Evolutionary conservation across 1,140 invertebrate genomes (phyloP).

Genomic region (Listronotus oregonensis): DNA sequence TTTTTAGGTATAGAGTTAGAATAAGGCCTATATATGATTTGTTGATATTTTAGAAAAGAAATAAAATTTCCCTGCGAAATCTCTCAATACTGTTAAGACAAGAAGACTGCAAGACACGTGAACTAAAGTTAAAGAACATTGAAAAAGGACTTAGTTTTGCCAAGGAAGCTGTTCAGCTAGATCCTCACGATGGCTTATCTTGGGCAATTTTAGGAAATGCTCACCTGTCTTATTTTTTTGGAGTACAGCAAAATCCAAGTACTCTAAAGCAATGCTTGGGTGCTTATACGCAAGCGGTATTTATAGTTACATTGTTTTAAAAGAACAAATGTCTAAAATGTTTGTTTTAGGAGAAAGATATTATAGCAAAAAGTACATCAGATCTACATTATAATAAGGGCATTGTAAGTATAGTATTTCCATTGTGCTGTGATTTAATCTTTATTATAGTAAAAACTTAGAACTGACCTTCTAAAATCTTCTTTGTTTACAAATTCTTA

Average conservation of each 20-base stretch:
- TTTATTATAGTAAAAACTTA: too few species aligned
- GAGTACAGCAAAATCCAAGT: constrained; percentile 72
- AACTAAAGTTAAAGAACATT: constrained; percentile 69
- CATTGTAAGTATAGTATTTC: constrained; percentile 65
- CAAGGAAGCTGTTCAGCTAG: constrained; percentile 81
- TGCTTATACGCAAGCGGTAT: constrained; percentile 81
- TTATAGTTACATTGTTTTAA: constrained; percentile 30
- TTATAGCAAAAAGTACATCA: constrained; percentile 71
- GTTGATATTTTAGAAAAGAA: constrained; percentile 66
- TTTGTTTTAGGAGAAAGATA: constrained; percentile 72
- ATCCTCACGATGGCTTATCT: constrained; percentile 81
- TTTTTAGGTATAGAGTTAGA: neutral
- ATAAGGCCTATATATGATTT: constrained; percentile 11
- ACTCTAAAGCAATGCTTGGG: constrained; percentile 76
- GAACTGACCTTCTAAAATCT: too few species aligned
- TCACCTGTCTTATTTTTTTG: constrained; percentile 82
- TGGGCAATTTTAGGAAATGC: constrained; percentile 88
- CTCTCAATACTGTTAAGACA: constrained; percentile 84
- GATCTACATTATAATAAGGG: constrained; percentile 88
- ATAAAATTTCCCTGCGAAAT: constrained; percentile 79
- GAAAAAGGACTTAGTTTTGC: constrained; percentile 78
- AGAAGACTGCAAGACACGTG: constrained; percentile 59
- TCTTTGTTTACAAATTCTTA: too few species aligned
- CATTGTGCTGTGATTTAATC: too few species aligned
- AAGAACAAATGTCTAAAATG: constrained; percentile 10